A percentile compares a stretch with the other conserved stretches of the same genome.
Conservation (phyloP, 2,888 invertebrate genomes). For the Dryomyza anilis region DNA sequence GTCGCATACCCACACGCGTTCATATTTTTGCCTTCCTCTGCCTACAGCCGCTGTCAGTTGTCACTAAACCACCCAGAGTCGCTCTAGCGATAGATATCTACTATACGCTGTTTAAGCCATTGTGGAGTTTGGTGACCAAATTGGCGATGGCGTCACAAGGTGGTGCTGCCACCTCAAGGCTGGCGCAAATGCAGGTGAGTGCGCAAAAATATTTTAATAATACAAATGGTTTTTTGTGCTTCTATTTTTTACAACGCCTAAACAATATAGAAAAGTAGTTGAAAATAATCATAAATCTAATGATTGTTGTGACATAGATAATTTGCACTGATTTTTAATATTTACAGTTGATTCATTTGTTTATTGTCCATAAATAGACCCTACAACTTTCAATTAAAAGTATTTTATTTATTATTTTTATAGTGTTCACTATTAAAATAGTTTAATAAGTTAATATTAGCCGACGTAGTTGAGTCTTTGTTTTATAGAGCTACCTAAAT, state of each 20-base stretch:
- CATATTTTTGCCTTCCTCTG: not conserved
- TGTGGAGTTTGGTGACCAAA: conserved; percentile 5
- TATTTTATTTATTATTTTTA: no score
- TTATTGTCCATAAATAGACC: no score
- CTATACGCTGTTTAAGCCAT: not conserved
- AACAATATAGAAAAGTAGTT: not conserved
- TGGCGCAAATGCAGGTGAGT: conserved; percentile 63
- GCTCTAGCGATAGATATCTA: not conserved
- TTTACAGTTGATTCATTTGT: not conserved
- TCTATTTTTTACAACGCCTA: no score
- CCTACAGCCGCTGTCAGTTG: conserved; percentile 32
- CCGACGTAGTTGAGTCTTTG: no score
- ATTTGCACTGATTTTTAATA: not conserved
- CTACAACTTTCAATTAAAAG: no score
- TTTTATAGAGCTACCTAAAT: no score
- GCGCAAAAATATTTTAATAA: conserved; percentile 12
- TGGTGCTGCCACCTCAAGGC: conserved; percentile 56
- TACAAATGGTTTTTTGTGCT: no score
- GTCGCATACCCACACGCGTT: conserved; percentile 11
- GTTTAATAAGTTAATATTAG: no score
- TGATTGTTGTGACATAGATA: not conserved
- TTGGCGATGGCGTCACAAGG: conserved; percentile 59
- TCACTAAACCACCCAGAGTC: not conserved
- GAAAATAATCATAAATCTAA: not conserved
- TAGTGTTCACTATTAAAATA: no score